Conservation (phyloP, 2,888 invertebrate genomes). For the Strigamia transsilvanica region DNA sequence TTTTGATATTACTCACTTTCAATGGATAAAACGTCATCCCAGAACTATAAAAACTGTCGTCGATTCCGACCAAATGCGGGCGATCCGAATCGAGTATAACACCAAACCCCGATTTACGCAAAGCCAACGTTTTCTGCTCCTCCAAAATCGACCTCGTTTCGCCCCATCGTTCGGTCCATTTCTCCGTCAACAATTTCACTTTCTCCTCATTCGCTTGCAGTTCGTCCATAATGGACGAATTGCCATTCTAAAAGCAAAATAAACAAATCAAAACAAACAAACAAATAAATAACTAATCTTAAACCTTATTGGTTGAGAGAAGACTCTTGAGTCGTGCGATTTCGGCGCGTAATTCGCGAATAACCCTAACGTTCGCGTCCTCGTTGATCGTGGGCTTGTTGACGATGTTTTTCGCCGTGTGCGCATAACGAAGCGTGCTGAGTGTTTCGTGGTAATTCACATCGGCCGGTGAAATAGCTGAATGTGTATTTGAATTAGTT, state of each 20-base stretch:
- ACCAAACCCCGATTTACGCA: constrained; percentile 83
- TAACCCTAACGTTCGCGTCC: constrained; percentile 86
- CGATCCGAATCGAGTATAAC: constrained; percentile 89
- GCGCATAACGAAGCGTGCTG: constrained; percentile 85
- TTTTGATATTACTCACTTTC: constrained; percentile 68
- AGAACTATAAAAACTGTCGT: constrained; percentile 87
- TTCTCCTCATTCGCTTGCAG: constrained; percentile 90
- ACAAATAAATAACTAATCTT: too few species aligned
- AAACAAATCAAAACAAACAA: constrained; percentile 2
- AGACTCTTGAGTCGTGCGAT: constrained; percentile 81
- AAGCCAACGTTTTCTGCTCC: constrained; percentile 85
- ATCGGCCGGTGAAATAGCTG: constrained; percentile 76
- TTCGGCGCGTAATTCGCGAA: constrained; percentile 83
- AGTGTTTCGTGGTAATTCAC: constrained; percentile 88
- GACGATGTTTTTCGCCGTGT: constrained; percentile 88
- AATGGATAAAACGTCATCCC: constrained; percentile 91
- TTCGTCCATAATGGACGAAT: constrained; percentile 73
- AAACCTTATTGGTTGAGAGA: constrained; percentile 66
- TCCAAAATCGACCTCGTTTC: constrained; percentile 83
- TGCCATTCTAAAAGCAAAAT: background rate
- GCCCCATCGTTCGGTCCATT: constrained; percentile 91
- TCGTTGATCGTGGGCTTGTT: constrained; percentile 91
- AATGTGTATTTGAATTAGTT: too few species aligned
- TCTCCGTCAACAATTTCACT: constrained; percentile 81
- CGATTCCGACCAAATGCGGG: constrained; percentile 91